These are phyloP conservation scores for Gadopsis bispinosus DNA, from an alignment of 2,797 vertebrate species.

Conservation along the genomic window DNA sequence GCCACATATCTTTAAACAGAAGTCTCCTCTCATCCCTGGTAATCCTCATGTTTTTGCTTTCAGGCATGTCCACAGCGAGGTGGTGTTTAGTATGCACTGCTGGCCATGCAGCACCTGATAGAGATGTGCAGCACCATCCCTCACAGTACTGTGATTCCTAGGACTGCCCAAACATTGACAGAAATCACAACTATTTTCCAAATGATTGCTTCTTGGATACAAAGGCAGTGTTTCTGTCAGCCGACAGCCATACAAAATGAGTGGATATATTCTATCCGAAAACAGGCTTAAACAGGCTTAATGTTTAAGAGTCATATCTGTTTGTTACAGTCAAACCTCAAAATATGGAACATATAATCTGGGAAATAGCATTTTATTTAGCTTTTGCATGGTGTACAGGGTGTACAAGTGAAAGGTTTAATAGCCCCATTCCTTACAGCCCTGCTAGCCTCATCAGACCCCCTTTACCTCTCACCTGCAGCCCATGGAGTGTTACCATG, in stretches of 20 bases:
- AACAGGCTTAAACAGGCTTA: constrained; percentile 9
- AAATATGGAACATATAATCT: constrained; percentile 6
- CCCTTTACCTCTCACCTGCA: constrained; percentile 76
- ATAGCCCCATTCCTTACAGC: constrained; percentile 77
- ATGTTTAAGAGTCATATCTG: constrained; percentile 5
- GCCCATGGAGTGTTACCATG: constrained; percentile 91
- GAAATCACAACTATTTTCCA: constrained; percentile 39
- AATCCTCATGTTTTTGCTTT: constrained; percentile 71
- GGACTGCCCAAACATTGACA: constrained; percentile 44
- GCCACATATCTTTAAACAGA: constrained; percentile 62
- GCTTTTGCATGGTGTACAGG: constrained; percentile 16
- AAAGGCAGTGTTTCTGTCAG: constrained; percentile 18
- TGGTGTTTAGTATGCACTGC: constrained; percentile 78
- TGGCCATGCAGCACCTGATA: constrained; percentile 66
- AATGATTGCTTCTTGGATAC: constrained; percentile 27
- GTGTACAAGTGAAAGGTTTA: constrained; percentile 57
- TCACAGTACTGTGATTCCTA: constrained; percentile 53
- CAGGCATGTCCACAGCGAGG: constrained; percentile 55
- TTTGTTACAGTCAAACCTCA: not conserved
- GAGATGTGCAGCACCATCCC: constrained; percentile 64
- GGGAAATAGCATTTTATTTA: constrained; percentile 33
- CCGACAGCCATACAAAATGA: constrained; percentile 5
- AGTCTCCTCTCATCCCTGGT: constrained; percentile 63
- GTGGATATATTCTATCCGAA: not conserved
- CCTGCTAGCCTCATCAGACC: constrained; percentile 78